These are phyloP conservation scores for Scotopteryx bipunctaria DNA, from an alignment of 2,888 invertebrate genomes.

Conservation along the genomic window DNA sequence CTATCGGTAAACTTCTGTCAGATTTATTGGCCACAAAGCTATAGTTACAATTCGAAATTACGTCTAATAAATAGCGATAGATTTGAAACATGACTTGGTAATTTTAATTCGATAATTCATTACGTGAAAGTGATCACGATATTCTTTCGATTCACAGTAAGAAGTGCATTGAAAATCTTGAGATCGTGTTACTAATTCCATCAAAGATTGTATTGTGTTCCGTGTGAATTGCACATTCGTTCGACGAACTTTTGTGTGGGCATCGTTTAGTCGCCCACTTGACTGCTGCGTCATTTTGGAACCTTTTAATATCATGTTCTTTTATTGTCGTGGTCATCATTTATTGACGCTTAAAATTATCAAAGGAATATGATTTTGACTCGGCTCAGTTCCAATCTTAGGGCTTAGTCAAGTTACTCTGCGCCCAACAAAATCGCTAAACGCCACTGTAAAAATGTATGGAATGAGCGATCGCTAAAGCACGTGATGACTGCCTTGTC, in stretches of 20 bases:
- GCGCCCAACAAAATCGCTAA: too few species aligned
- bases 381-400: conserved; percentile 18
- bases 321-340: conserved; percentile 13
- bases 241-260: conserved; percentile 35
- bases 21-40: conserved; percentile 31
- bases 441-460: too few species aligned
- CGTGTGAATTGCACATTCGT: conserved; percentile 35
- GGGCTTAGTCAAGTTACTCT: too few species aligned
- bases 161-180: conserved; percentile 31
- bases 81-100: conserved; percentile 36
- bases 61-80: conserved; percentile 32
- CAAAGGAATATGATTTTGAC: neutral
- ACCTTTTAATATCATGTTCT: conserved; percentile 11
- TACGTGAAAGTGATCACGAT: conserved; percentile 50
- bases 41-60: conserved; percentile 25
- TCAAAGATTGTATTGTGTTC: conserved; percentile 27
- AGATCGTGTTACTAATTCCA: conserved; percentile 37
- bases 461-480: too few species aligned
- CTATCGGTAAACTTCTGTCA: conserved; percentile 37
- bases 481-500: too few species aligned
- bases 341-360: neutral
- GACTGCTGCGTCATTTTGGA: conserved; percentile 26
- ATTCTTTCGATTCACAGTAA: conserved; percentile 40
- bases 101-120: conserved; percentile 44
- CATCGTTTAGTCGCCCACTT: conserved; percentile 40